Evolutionary conservation across 2,888 invertebrate species (phyloP), one percentile per base, ranked within the genome.

Genomic region (Tachystola acroxantha): DNA sequence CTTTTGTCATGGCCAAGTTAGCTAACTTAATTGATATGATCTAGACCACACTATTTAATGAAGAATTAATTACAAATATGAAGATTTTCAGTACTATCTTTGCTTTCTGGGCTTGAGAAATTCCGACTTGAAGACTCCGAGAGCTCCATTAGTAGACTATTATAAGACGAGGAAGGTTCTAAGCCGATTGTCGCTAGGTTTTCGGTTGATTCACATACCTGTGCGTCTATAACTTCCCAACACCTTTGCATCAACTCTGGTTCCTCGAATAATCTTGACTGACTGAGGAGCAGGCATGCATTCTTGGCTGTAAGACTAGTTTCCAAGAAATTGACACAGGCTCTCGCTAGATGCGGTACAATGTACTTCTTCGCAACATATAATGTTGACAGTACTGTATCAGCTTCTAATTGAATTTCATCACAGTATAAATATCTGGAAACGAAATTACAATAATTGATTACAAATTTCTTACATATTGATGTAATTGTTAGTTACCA

Each of bases 291-390:
- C 53, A 98, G 90, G 79, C 98, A 98, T 50, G 97, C 97, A 88
- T 98, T 98, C 85, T 96, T 95, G 55, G 98, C 97, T 53, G 96
- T 97, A 50, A 98, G 90, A 86, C 96, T 97, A 53, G 96, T 96
- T 88, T 98, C 97, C 68, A 98, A 90, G 85, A 94, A 98, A 81
- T 94, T 94, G 50, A 98, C 97, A 84, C 98, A 98, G 25, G 96
- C 96, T 48, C 94, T 91, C 32, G 97, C 97, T 75, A 98, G 88
- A 82, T 96, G 95, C 35, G 97, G 97, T 38, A 98, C 96, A 63
- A 98, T 95, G 77, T 98, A 98, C 77, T 98, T 98, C 80, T 98
- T 98, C 40, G 98, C 97, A 41, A 95, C 97, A 78, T 98, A 97
- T 27, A 98, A 87, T 9, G 97, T 97, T 45, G 97, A 95, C 59